Evolutionary conservation across 2,113 vertebrate genomes (phyloP).

Genomic region (Chloropsis hardwickii): DNA sequence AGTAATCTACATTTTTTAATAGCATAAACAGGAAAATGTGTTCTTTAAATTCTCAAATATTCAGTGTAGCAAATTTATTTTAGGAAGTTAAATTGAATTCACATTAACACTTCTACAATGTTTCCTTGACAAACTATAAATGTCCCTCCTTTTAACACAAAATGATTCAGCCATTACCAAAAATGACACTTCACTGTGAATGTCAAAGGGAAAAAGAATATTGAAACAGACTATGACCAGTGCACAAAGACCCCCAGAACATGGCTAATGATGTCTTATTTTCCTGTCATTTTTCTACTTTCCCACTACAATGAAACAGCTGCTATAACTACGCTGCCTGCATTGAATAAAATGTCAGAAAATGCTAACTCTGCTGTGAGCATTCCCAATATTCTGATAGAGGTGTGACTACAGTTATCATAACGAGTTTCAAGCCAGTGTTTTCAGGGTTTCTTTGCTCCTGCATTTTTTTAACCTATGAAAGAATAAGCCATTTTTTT

Average conservation of each 20-base stretch:
- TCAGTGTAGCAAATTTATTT: neutral
- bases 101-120: conserved; percentile 20
- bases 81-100: conserved; percentile 21
- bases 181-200: conserved; percentile 54
- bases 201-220: conserved; percentile 59
- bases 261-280: conserved; percentile 63
- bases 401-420: conserved; percentile 9
- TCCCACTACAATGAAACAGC: conserved; percentile 42
- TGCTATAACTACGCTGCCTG: conserved; percentile 42
- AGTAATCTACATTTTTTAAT: conserved; percentile 13
- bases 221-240: conserved; percentile 44
- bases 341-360: conserved; percentile 48
- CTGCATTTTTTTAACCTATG: neutral
- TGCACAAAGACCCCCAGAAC: conserved; percentile 15
- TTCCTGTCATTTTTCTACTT: conserved; percentile 64
- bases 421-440: neutral
- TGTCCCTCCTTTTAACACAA: conserved; percentile 28
- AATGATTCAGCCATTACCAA: conserved; percentile 53
- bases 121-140: conserved; percentile 42
- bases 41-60: conserved; percentile 19
- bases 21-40: neutral
- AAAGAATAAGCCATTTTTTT: neutral
- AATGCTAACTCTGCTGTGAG: conserved; percentile 23
- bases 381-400: neutral
- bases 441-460: neutral